Conservation (phyloP, 2,797 vertebrate species). For the Poecile montanus region DNA sequence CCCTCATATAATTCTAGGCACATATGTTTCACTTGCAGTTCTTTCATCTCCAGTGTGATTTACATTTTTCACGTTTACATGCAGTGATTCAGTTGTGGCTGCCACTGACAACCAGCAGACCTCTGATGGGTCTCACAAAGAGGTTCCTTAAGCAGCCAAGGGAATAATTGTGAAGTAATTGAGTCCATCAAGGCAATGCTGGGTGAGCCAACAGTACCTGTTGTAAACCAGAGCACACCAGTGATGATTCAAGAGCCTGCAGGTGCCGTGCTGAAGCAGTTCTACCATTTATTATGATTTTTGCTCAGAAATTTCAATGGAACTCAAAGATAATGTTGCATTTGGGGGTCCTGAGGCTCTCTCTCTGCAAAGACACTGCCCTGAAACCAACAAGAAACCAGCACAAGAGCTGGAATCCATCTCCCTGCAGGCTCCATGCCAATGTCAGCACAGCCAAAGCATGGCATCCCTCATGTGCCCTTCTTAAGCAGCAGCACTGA, state of each 20-base stretch:
- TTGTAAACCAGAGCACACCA: not conserved
- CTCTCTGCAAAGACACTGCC: not conserved
- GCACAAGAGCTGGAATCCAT: not conserved
- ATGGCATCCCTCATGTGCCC: not conserved
- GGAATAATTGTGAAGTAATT: not conserved
- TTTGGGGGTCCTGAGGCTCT: rapidly evolving
- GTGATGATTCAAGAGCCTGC: not conserved
- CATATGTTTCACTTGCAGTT: not conserved
- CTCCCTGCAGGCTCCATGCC: not conserved
- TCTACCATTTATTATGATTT: not conserved
- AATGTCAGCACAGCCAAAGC: not conserved
- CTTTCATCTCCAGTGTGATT: not conserved
- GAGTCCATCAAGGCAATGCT: not conserved
- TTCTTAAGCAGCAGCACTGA: not conserved
- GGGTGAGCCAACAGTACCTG: not conserved
- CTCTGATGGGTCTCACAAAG: not conserved
- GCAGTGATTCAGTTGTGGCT: not conserved
- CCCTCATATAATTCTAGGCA: not conserved
- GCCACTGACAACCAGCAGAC: not conserved
- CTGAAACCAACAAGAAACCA: not conserved
- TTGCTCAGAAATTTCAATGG: not conserved
- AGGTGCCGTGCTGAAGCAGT: not conserved
- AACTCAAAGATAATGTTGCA: not conserved
- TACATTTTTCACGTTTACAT: not conserved
- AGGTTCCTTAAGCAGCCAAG: not conserved